Percentiles rank a stretch among this genome's conserved stretches.
phyloP scores from a whole-genome alignment of 2,888 invertebrate species.

The Prenolepis imparis region DNA sequence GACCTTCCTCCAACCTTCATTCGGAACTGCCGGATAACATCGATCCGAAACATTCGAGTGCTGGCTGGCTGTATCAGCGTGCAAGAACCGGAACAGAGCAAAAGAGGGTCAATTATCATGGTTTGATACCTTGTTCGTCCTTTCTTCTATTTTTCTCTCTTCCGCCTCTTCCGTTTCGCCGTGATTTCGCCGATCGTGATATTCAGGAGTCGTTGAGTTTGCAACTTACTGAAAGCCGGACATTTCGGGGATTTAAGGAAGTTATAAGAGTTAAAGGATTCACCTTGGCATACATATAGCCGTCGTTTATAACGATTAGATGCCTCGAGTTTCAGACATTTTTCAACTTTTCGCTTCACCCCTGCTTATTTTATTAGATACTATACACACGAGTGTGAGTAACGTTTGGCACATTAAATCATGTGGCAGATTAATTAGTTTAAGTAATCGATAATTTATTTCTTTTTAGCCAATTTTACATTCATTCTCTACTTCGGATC shows the following conservation, averaged over 20 bases:
- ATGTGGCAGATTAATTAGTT: not conserved
- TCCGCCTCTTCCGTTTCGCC: not conserved
- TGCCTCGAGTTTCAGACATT: not conserved
- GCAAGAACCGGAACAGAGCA: conserved; percentile 72
- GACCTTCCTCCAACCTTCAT: conserved; percentile 81
- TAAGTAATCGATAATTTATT: not conserved
- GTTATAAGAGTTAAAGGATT: conserved; percentile 43
- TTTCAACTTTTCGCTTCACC: conserved; percentile 2
- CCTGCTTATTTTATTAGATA: not conserved
- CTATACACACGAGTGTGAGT: not conserved
- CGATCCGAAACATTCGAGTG: conserved; percentile 79
- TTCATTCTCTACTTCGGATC: conserved; percentile 28
- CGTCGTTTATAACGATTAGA: conserved; percentile 34
- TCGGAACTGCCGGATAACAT: conserved; percentile 80
- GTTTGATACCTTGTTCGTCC: conserved; percentile 66
- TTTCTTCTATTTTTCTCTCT: conserved; percentile 54
- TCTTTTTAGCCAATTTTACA: not conserved
- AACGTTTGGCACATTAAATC: not conserved
- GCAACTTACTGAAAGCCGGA: conserved; percentile 38
- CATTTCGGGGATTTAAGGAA: conserved; percentile 44
- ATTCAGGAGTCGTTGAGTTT: conserved; percentile 41
- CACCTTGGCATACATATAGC: conserved; percentile 17
- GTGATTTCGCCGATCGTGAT: conserved; percentile 12
- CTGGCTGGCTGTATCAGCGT: conserved; percentile 75
- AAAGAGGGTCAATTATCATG: conserved; percentile 76